These are phyloP conservation scores for Gonioctena quinquepunctata DNA, from an alignment of 1,140 invertebrate genomes.

Conservation along the genomic window DNA sequence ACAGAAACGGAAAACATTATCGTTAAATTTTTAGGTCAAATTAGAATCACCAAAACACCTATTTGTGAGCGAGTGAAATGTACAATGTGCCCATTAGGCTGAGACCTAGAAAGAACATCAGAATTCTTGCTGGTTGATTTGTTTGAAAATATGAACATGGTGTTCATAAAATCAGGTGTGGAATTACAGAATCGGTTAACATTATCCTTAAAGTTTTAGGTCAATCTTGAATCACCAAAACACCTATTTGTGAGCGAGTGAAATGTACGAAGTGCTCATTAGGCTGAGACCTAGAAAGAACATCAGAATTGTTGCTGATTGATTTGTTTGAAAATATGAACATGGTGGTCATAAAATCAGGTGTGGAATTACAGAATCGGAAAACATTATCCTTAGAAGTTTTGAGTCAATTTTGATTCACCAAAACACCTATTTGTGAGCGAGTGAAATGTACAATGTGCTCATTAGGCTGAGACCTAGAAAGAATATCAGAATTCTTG, in stretches of 20 bases:
- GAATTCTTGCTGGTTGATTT: too few species aligned
- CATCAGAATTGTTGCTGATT: too few species aligned
- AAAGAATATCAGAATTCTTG: too few species aligned
- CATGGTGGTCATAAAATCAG: too few species aligned
- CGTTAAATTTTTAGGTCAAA: not conserved
- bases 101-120: too few species aligned
- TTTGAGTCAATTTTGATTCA: not conserved
- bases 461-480: too few species aligned
- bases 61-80: not conserved
- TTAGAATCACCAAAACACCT: not conserved
- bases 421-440: not conserved
- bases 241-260: not conserved
- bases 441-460: not conserved
- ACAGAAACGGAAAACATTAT: not conserved
- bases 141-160: too few species aligned
- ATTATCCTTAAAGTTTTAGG: not conserved
- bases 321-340: too few species aligned
- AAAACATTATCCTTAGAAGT: not conserved
- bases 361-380: not conserved
- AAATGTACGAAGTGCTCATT: too few species aligned
- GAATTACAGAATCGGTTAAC: not conserved
- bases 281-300: too few species aligned
- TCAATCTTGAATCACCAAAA: not conserved
- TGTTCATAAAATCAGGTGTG: too few species aligned
- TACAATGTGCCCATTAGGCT: too few species aligned